A percentile compares a stretch with the other conserved stretches of the same genome.
Conservation (phyloP, 2,797 vertebrate species). For the Microctenopoma lineatum region DNA sequence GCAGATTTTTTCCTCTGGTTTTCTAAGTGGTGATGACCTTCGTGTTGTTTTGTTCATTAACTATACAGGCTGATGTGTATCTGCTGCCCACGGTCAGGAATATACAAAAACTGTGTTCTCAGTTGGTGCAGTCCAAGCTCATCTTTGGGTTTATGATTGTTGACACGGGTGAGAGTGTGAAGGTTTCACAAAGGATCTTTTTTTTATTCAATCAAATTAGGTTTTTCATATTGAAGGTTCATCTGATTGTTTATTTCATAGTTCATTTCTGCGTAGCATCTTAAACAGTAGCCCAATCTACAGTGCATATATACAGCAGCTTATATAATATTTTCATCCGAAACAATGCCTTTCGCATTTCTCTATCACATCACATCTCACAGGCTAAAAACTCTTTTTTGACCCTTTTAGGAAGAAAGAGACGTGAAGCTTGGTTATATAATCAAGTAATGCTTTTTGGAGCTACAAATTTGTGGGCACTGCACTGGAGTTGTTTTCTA, state of each 20-base stretch:
- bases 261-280: no score
- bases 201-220: background rate
- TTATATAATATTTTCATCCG: background rate
- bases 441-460: background rate
- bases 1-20: slow-evolving; percentile 8
- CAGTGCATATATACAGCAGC: no score
- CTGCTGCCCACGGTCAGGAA: background rate
- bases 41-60: slow-evolving; percentile 13
- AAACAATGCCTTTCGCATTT: no score
- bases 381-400: background rate
- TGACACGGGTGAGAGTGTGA: background rate
- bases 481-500: slow-evolving; percentile 29
- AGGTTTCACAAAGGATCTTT: background rate
- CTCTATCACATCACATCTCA: no score
- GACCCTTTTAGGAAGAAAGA: background rate
- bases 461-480: slow-evolving; percentile 10
- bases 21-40: slow-evolving; percentile 9
- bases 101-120: background rate
- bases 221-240: background rate
- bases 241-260: no score
- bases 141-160: background rate
- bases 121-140: background rate
- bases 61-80: background rate
- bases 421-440: slow-evolving; percentile 6
- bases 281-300: no score